Conservation (phyloP, 2,888 invertebrate genomes). For the Ganaspis brasiliensis region DNA sequence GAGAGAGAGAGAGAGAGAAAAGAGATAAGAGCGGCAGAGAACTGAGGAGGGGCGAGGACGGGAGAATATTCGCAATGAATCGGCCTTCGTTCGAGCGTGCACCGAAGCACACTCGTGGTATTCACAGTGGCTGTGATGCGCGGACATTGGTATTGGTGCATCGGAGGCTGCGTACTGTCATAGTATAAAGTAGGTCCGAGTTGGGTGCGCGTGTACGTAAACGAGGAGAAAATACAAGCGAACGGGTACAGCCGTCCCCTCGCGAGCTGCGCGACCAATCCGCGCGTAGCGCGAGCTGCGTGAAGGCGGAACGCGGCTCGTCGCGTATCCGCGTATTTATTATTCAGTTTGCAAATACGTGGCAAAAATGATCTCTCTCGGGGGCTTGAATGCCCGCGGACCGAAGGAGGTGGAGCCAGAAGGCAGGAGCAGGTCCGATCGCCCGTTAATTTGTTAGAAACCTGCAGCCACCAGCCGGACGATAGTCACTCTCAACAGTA, state of each 20-base stretch:
- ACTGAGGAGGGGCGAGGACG: too few relatives aligned
- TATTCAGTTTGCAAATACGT: constrained; percentile 80
- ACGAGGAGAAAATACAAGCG: constrained; percentile 61
- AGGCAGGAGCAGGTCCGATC: constrained; percentile 67
- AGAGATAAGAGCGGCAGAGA: too few relatives aligned
- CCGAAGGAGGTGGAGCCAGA: constrained; percentile 74
- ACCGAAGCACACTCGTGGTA: too few relatives aligned
- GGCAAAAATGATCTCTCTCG: constrained; percentile 79
- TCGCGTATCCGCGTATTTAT: constrained; percentile 79
- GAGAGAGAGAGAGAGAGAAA: constrained; percentile 35
- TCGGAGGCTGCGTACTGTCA: constrained; percentile 25
- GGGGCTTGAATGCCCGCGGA: constrained; percentile 55
- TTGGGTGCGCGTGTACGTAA: constrained; percentile 49
- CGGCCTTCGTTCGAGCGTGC: constrained; percentile 27
- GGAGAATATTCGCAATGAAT: constrained; percentile 31
- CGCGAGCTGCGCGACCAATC: constrained; percentile 77
- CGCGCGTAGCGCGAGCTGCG: constrained; percentile 78
- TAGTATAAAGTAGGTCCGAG: constrained; percentile 42
- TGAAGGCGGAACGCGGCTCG: constrained; percentile 79
- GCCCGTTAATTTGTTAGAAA: constrained; percentile 77
- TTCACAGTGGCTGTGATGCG: constrained; percentile 39
- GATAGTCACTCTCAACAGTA: constrained; percentile 39
- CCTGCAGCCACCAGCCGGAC: constrained; percentile 68
- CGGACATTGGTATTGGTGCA: constrained; percentile 18
- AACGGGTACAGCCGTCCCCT: constrained; percentile 78